Percentiles rank a stretch among this genome's conserved stretches.
Evolutionary conservation across 2,113 vertebrate species (phyloP).

Genomic region (Elgaria multicarinata): DNA sequence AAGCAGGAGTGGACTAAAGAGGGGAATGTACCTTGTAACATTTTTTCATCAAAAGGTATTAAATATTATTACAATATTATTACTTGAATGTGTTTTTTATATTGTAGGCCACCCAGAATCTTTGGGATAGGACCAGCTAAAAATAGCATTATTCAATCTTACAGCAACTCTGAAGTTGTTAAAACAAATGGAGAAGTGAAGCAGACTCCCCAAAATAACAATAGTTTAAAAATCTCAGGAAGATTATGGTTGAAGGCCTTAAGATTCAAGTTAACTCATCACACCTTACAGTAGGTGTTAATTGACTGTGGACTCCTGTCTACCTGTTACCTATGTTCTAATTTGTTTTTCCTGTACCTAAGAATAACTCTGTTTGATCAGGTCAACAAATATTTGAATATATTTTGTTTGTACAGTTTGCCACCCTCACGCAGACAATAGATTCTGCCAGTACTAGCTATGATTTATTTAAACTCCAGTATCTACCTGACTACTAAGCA

Average conservation of each 20-base stretch:
- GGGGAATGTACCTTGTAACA: too few relatives aligned
- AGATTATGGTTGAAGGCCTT: neutral
- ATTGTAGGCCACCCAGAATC: neutral
- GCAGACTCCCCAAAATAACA: neutral
- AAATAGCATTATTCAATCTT: too few relatives aligned
- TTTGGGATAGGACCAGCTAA: too few relatives aligned
- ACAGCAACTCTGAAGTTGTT: too few relatives aligned
- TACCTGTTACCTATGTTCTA: neutral
- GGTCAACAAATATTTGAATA: conserved; percentile 1
- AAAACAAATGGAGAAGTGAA: neutral
- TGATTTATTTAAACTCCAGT: conserved; percentile 6
- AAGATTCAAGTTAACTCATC: neutral
- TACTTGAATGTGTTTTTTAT: neutral
- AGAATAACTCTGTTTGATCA: neutral
- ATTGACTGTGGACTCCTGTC: neutral
- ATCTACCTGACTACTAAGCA: neutral
- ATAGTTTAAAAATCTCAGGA: neutral
- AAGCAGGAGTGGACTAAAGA: neutral
- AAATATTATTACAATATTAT: neutral
- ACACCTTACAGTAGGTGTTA: neutral
- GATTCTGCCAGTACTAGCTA: neutral
- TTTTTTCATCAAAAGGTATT: neutral
- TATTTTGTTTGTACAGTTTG: conserved; percentile 21
- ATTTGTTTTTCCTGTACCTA: neutral
- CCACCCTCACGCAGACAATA: conserved; percentile 12